Conservation (phyloP, 2,797 vertebrate genomes). For the Gallinago stenura region DNA sequence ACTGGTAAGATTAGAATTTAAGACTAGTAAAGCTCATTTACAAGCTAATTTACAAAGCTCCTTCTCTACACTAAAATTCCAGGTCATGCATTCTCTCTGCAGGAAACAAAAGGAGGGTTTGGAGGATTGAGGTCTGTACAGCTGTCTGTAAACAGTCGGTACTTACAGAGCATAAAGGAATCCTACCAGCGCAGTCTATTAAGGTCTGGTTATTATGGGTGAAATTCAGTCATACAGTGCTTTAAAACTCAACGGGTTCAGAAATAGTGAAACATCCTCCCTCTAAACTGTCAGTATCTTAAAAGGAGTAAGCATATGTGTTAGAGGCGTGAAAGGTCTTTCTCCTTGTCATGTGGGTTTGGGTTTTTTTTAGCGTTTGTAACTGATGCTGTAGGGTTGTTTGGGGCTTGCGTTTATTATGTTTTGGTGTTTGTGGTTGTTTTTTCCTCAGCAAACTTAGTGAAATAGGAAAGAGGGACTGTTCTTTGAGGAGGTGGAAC, state of each 20-base stretch:
- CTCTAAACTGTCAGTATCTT: not conserved
- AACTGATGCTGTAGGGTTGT: not conserved
- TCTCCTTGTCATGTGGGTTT: not conserved
- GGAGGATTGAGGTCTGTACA: not conserved
- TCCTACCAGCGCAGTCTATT: not conserved
- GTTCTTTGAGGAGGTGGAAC: not conserved
- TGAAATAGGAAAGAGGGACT: not conserved
- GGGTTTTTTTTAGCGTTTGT: not conserved
- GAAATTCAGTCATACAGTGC: not conserved
- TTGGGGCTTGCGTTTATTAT: not conserved
- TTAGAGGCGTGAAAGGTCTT: not conserved
- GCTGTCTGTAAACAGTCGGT: constrained; percentile 7
- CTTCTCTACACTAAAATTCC: not conserved
- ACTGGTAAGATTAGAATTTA: constrained; percentile 39
- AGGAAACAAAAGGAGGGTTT: not conserved
- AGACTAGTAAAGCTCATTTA: constrained; percentile 39
- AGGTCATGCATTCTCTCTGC: not conserved
- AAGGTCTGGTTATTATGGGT: not conserved
- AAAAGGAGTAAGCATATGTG: not conserved
- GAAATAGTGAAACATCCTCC: rapidly evolving
- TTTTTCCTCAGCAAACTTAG: not conserved
- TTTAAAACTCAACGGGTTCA: not conserved
- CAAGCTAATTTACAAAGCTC: constrained; percentile 38
- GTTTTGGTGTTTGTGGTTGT: too few relatives aligned
- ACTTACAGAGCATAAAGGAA: not conserved